phyloP scores from a whole-genome alignment of 2,113 vertebrate species.

The Sapajus apella region DNA sequence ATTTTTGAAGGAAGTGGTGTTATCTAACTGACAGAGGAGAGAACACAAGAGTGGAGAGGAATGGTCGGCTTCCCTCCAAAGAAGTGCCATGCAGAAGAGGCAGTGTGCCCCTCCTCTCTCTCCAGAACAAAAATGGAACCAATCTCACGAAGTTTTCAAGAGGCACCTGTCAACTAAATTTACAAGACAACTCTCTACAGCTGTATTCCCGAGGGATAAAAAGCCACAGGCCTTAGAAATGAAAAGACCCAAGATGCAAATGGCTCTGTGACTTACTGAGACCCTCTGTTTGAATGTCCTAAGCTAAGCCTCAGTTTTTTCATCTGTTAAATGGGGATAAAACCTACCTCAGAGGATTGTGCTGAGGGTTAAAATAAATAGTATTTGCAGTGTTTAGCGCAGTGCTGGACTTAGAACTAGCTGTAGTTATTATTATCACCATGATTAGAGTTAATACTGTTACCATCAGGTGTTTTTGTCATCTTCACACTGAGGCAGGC shows the following conservation, averaged over 20 bases:
- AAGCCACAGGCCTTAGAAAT: background rate
- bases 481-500: background rate
- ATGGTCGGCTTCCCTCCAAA: background rate
- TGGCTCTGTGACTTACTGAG: background rate
- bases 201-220: background rate
- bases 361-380: background rate
- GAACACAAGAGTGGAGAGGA: background rate
- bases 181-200: background rate
- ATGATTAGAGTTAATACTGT: background rate
- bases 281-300: background rate
- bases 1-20: background rate
- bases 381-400: too few relatives aligned
- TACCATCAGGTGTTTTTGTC: background rate
- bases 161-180: background rate
- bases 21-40: accelerated
- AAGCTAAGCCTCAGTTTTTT: background rate
- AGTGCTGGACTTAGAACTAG: accelerated
- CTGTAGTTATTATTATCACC: too few relatives aligned
- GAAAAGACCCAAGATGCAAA: background rate
- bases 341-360: background rate
- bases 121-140: background rate
- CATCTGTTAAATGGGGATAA: background rate
- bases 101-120: background rate
- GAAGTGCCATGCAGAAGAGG: too few relatives aligned
- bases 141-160: background rate